Conservation (phyloP, 37 sponge, comb jelly and placozoan species). For the Eunapius fragilis region DNA sequence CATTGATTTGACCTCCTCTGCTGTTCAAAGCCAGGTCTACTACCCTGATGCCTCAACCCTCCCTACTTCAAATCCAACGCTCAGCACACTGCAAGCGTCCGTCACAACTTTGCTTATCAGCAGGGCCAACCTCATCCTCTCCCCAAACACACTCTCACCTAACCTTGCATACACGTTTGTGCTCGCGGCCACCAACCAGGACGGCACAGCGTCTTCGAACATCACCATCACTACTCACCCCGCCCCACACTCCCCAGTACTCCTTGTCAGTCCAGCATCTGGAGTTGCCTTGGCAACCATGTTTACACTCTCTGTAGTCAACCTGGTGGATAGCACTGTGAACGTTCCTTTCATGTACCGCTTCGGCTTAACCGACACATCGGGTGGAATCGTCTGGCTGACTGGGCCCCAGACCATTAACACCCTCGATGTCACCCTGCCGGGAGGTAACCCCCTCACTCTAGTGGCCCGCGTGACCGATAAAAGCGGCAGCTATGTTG, state of each 20-base stretch:
- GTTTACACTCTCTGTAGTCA: conserved; percentile 27
- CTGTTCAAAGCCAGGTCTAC: conserved; percentile 11
- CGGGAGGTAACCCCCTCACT: conserved; percentile 1
- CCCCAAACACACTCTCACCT: conserved; percentile 21
- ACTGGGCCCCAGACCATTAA: conserved; percentile 30
- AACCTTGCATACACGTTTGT: conserved; percentile 48
- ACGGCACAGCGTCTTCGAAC: conserved; percentile 13
- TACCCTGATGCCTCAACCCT: neutral
- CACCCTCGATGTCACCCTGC: conserved; percentile 18
- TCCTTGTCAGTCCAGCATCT: conserved; percentile 37
- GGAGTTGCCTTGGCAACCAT: conserved; percentile 56
- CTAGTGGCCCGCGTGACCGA: conserved; percentile 41
- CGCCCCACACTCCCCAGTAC: conserved; percentile 15
- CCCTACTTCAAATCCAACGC: neutral
- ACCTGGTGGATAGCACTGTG: neutral
- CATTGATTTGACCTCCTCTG: conserved; percentile 10
- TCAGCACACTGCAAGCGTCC: neutral
- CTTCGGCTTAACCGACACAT: conserved; percentile 52
- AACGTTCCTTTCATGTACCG: conserved; percentile 55
- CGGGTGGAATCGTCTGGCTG: conserved; percentile 32
- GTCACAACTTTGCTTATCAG: conserved; percentile 3
- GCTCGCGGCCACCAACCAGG: conserved; percentile 36
- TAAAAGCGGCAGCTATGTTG: conserved; percentile 33
- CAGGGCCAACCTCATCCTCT: conserved; percentile 46
- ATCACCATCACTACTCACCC: conserved; percentile 25